phyloP scores from a whole-genome alignment of 2,888 invertebrate species.

The Chymomyza caudatula region DNA sequence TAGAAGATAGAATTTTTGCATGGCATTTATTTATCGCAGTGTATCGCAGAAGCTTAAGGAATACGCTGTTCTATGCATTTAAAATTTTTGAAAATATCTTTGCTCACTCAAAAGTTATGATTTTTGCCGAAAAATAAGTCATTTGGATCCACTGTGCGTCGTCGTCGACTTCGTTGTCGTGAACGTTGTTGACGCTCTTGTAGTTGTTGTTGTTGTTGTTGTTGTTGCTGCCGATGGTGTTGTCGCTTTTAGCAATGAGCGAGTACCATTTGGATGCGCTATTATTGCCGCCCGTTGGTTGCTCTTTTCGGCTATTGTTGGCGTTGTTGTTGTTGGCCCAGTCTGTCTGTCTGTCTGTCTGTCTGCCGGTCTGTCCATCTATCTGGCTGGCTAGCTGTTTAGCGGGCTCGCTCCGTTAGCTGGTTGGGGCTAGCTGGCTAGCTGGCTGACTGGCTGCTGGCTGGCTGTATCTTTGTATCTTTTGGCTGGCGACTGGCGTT shows the following conservation, averaged over 20 bases:
- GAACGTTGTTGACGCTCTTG: neutral
- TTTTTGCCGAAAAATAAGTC: no score
- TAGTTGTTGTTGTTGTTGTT: neutral
- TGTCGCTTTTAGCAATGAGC: conserved; percentile 35
- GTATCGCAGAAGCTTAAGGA: no score
- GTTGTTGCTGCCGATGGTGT: neutral
- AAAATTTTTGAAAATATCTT: no score
- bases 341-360: no score
- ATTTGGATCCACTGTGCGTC: no score
- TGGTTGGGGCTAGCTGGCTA: neutral
- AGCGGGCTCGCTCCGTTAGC: conserved; percentile 29
- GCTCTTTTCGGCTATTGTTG: no score
- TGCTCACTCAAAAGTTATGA: no score
- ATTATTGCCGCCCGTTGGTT: conserved; percentile 25
- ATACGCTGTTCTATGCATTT: no score
- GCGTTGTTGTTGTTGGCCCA: no score
- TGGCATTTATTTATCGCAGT: no score
- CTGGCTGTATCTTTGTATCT: neutral
- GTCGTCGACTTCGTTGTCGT: neutral
- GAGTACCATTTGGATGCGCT: conserved; percentile 66
- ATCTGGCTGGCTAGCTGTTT: conserved; percentile 38
- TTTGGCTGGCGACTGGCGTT: conserved; percentile 42
- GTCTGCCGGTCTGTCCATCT: neutral
- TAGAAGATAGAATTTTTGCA: no score
- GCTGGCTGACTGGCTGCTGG: neutral